These are phyloP conservation scores for Ganaspis brasiliensis DNA, from an alignment of 2,888 invertebrate species.

Conservation along the genomic window DNA sequence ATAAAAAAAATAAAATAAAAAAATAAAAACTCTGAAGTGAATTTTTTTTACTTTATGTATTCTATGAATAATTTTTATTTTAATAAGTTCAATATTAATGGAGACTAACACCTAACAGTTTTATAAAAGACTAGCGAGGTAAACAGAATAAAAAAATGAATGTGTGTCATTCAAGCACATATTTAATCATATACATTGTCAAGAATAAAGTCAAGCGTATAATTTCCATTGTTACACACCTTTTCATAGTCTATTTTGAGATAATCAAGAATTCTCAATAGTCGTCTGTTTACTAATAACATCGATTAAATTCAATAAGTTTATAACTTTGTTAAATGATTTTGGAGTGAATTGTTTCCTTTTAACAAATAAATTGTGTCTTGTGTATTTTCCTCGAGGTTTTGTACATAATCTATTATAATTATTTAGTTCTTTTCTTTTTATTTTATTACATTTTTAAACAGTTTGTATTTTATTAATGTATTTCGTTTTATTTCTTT, in stretches of 20 bases:
- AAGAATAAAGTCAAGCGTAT: neutral
- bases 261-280: neutral
- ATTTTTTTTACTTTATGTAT: neutral
- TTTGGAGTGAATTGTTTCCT: too few relatives aligned
- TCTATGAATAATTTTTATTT: neutral
- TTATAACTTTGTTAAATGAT: neutral
- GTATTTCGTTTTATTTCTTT: too few relatives aligned
- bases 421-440: too few relatives aligned
- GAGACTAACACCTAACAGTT: neutral
- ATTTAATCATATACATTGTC: neutral
- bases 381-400: too few relatives aligned
- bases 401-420: too few relatives aligned
- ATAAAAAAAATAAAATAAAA: slow-evolving; percentile 43
- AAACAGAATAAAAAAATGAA: neutral
- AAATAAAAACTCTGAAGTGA: neutral
- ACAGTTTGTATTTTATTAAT: too few relatives aligned
- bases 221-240: slow-evolving; percentile 2
- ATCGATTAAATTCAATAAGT: neutral
- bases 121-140: neutral
- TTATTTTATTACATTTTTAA: too few relatives aligned
- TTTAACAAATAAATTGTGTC: too few relatives aligned
- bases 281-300: slow-evolving; percentile 8
- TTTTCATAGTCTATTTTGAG: neutral
- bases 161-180: neutral
- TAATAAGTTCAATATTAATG: neutral